Evolutionary conservation across 2,888 invertebrate species (phyloP), one percentile per base, ranked within the genome.

Genomic region (Heliconius hortense): DNA sequence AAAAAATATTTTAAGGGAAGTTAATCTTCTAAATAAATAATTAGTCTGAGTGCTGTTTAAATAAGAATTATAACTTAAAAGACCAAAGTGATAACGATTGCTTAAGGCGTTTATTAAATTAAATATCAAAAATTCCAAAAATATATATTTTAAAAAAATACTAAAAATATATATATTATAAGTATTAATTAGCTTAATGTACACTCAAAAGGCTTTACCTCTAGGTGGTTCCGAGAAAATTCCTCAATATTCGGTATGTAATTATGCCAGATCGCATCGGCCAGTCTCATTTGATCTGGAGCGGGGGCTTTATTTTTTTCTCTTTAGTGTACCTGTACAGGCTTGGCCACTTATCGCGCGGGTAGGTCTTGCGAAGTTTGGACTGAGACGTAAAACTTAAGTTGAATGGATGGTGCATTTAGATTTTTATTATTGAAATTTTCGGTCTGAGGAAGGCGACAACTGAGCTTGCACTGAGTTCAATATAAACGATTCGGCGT

Each of bases 281-380:
- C 62, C 76, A 82, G 82, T 79, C 88, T 88, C 89, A 90, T 92
- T 92, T 91, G 88, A 92, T 90, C 90, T 92, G 91, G 91, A 90
- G 90, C 92, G 88, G 80, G 81, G 78, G 81, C 80, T 82, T 81
- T 77, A 81, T 84, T 82, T 82, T 48, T 82, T 82, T 83, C 85
- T 86, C 84, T 64, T 75, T 35, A 56, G 56, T n/a, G 80, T 56
- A n/a, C 56, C n/a, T 56, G 80, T 84, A 81, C 85, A 81, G 82
- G 83, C 85, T 87, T 85, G 80, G 84, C 84, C 85, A 81, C 84
- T 82, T 78, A 82, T 82, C 84, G 82, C 77, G 81, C 81, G 78
- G 87, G 86, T 82, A 80, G 82, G 82, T 80, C 80, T 76, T 75
- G 69, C 72, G 75, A 66, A 60, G 31, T 56, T 76, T 70, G 70